Evolutionary conservation across 2,113 vertebrate genomes (phyloP), one percentile per base, ranked within the genome.

Genomic region (Xiphorhynchus elegans): DNA sequence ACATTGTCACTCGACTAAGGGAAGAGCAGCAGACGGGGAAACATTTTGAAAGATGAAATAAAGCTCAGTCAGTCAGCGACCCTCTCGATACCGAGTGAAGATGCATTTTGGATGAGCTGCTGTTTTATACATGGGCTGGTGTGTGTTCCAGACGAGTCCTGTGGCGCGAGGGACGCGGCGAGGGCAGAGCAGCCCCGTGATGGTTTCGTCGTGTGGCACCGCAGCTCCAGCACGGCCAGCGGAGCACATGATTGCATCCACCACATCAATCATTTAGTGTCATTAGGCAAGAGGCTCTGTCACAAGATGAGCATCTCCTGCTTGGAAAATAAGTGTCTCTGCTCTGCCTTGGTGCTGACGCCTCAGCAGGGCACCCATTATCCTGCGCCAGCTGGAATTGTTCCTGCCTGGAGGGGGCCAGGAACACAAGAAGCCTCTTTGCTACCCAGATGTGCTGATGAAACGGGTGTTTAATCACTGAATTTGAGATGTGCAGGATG

Each of bases 221-320:
- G 1, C 26, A 28, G 62, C 72, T 50, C 76, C 5, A 1, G 50
- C 1, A 35, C 1, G 15, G 47, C 80, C 91, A 78, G 3, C 1
- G 3, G 76, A 89, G 87, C 92, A 59, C 42, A 47, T 37, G 81
- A 68, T 82, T 33, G 53, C 47, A 39, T 72, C 77, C 63, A 56
- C 7, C 3, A 58, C 92, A 95, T 85, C 87, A 82, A 69, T 93
- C 78, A 95, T 80, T 91, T 81, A 83, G 87, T 11, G 58, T n/a
- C 85, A 29, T 70, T 70, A 83, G 62, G 37, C 55, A 69, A 82
- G 70, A 31, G 74, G 39, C 49, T 80, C 68, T 55, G 66, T 13
- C 95, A 33, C 68, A 26, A 4, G 84, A 87, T 15, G 42, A 89
- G 66, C 35, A 9, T 40, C 73, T 87, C 78, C 90, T 40, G 87